Evolutionary conservation across 64 coral and sea anemone genomes (phyloP), one percentile per base, ranked within the genome.

Genomic region (Pachyseris speciosa): DNA sequence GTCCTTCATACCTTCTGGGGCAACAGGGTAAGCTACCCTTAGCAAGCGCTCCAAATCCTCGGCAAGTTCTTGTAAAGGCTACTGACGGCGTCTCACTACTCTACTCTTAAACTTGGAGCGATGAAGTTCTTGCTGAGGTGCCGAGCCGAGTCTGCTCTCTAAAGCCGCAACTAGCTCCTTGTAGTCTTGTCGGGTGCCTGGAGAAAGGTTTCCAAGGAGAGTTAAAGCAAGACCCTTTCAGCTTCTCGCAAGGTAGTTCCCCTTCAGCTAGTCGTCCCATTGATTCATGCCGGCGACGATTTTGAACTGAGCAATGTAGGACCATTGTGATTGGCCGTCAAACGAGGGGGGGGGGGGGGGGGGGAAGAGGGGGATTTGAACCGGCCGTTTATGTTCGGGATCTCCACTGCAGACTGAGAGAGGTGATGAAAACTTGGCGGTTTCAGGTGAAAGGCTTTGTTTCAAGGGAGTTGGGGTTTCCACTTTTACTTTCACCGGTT

Each of bases 241-340:
- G 51, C 58, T 80, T 15, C 63, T 88, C 1, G 74, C 84, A 4
- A 94, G 52, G 19, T 72, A 72, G 22, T 39, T 72, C 3, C 68
- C 68, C 40, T 92, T 92, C 66, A 27, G 60, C n/a, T 64, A 2
- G 0, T 64, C 26, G 11, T 29, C 27, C 22, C 2, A 64, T 27
- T 25, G n/a, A 29, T 29, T 64, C n/a, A 64, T 47, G 26, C 30
- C 69, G 2, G 81, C 70, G 5, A 64, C 70, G 31, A 93, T 79
- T 32, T 93, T 83, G 51, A 93, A 93, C 59, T 93, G 57, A 9
- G 91, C 83, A 0, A 34, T 67, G 70, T 68, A 93, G n/a, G n/a
- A 57, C 91, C 83, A 93, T 17, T 24, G 44, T 37, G 72, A 37
- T 44, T 75, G 50, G 16, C 72, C 83, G 38, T 79, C 58, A 26